Evolutionary conservation across 2,113 vertebrate genomes (phyloP), one percentile per base, ranked within the genome.

Genomic region (Marcusenius ussheri): DNA sequence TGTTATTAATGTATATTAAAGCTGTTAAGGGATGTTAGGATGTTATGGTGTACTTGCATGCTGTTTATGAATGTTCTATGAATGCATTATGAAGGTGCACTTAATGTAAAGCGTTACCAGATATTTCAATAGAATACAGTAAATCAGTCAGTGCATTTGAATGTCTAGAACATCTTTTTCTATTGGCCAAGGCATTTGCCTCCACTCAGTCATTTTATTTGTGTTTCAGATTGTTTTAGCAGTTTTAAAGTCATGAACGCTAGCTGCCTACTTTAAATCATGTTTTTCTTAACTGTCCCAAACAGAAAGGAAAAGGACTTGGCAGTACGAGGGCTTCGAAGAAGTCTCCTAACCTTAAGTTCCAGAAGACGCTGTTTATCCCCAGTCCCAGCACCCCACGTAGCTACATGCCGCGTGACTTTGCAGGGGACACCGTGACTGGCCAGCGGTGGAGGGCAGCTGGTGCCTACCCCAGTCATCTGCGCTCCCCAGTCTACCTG

Each of bases 401-500:
- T 2, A 10, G 42, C 8, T 88, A 47, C 3, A 86, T 91, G 0
- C 62, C 53, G 7, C 31, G n/a, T 24, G 50, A 58, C 10, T 0
- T 39, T 7, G 45, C 56, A 27, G 83, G 89, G 89, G 84, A 89
- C 84, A 50, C 42, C 21, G 47, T 31, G 80, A 77, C n/a, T 39
- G 83, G 53, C 7, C 88, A 47, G 85, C 45, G 90, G 87, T 62
- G 49, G 51, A 47, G 0, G 87, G 91, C 17, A 0, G 86, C 0
- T 88, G 91, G 5, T 45, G 91, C 0, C 88, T 95, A 92, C 91
- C 94, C 94, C 88, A 96, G 96, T 90, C 93, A 94, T 83, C 94
- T 96, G 8, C 94, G 93, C 9, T 95, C 95, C 0, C 95, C 96
- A 0, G 91, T 93, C 5, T 94, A 94, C 88, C 92, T 96, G 50